These are phyloP conservation scores for Episyrphus balteatus DNA, from an alignment of 1,140 invertebrate species.

Conservation along the genomic window DNA sequence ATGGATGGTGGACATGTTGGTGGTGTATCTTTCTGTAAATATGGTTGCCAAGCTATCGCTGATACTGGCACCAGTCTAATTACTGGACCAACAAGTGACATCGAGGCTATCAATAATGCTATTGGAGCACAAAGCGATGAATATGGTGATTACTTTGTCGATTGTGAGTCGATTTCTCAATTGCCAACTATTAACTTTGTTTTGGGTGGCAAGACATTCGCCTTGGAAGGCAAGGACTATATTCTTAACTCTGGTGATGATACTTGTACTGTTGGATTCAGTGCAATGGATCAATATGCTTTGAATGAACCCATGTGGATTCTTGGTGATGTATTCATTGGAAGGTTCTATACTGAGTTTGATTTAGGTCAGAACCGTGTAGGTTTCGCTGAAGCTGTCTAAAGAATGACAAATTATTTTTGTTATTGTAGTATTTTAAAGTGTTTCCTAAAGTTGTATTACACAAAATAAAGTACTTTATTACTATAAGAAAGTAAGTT, in stretches of 20 bases:
- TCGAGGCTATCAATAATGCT: conserved; percentile 65
- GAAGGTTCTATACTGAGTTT: conserved; percentile 91
- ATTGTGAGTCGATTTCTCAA: conserved; percentile 56
- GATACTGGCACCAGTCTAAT: conserved; percentile 97
- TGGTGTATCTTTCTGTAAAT: conserved; percentile 46
- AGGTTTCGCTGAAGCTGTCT: conserved; percentile 63
- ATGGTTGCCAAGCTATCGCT: conserved; percentile 84
- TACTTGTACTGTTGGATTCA: conserved; percentile 86
- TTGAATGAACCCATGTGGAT: conserved; percentile 88
- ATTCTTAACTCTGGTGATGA: conserved; percentile 69
- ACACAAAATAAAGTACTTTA: too few species aligned
- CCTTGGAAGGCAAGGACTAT: conserved; percentile 72
- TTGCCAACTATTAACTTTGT: conserved; percentile 71
- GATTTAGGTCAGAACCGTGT: conserved; percentile 81
- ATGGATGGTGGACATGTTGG: conserved; percentile 65
- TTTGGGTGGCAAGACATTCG: conserved; percentile 65
- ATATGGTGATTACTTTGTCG: conserved; percentile 67
- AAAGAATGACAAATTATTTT: too few species aligned
- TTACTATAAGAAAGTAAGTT: too few species aligned
- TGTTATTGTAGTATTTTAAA: too few species aligned
- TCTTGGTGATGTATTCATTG: conserved; percentile 94
- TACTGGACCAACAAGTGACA: conserved; percentile 74
- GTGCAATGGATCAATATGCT: conserved; percentile 84
- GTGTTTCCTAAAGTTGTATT: too few species aligned
- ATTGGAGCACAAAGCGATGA: conserved; percentile 72